These are phyloP conservation scores for Clupea harengus DNA, from an alignment of 2,113 vertebrate genomes.

Conservation along the genomic window DNA sequence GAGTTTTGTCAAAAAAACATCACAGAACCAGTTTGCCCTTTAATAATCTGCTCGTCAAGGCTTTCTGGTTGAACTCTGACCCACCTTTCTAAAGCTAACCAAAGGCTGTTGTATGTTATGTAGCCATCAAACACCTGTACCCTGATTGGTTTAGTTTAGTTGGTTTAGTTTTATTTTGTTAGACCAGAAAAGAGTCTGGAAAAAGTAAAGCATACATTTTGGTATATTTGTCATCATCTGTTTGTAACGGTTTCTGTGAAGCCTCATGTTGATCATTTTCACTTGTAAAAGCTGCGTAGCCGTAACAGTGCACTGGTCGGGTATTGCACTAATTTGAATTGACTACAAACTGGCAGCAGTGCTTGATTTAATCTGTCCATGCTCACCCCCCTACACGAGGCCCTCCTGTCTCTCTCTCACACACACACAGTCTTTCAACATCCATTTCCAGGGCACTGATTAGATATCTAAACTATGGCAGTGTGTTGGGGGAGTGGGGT, in stretches of 20 bases:
- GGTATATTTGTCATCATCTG: too few relatives aligned
- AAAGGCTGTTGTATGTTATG: too few relatives aligned
- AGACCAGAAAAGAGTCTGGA: too few relatives aligned
- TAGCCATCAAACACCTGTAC: too few relatives aligned
- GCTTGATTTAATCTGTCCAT: not conserved
- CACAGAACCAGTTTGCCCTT: not conserved
- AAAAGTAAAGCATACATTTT: too few relatives aligned
- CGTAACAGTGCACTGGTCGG: not conserved
- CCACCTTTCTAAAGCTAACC: too few relatives aligned
- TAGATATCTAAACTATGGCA: not conserved
- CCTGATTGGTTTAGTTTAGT: too few relatives aligned
- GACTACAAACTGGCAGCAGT: not conserved
- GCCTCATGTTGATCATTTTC: not conserved
- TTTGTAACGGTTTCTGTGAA: not conserved
- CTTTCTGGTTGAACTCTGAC: too few relatives aligned
- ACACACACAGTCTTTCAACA: conserved; percentile 2
- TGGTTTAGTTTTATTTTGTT: too few relatives aligned
- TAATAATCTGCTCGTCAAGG: not conserved
- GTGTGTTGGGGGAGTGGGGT: not conserved
- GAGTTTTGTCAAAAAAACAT: not conserved
- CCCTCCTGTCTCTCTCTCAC: too few relatives aligned
- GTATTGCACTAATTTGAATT: not conserved
- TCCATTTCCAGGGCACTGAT: conserved; percentile 7
- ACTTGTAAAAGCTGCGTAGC: not conserved
- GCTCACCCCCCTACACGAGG: not conserved